Conservation (phyloP, 2,888 invertebrate species). For the Diaphora mendica region DNA sequence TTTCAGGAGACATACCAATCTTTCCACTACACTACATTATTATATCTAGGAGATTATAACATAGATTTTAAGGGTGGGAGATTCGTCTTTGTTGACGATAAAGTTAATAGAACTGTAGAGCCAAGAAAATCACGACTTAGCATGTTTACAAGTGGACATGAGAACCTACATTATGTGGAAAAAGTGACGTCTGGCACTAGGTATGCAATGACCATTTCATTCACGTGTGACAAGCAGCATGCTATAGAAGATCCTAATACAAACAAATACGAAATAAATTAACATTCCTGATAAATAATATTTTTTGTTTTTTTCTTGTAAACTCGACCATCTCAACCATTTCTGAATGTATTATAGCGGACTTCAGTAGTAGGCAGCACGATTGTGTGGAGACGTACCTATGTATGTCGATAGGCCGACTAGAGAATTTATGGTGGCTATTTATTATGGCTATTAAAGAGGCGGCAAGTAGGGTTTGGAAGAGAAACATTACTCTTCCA, state of each 20-base stretch:
- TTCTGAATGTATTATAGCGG: neutral
- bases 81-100: conserved; percentile 92
- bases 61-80: conserved; percentile 93
- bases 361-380: too few relatives aligned
- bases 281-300: conserved; percentile 41
- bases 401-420: too few relatives aligned
- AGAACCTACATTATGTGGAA: conserved; percentile 94
- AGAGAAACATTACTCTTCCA: too few relatives aligned
- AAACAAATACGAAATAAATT: conserved; percentile 59
- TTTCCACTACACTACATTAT: conserved; percentile 94
- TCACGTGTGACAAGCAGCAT: conserved; percentile 91
- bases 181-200: conserved; percentile 91
- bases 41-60: conserved; percentile 92
- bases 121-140: conserved; percentile 92
- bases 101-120: conserved; percentile 89
- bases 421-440: too few relatives aligned
- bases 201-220: conserved; percentile 94
- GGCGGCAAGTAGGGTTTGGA: too few relatives aligned
- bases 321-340: neutral
- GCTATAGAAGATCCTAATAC: conserved; percentile 87
- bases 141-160: conserved; percentile 95
- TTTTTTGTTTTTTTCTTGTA: neutral
- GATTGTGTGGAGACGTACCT: too few relatives aligned
- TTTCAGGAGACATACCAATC: conserved; percentile 93
- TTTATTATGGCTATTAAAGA: too few relatives aligned